Conservation (phyloP, 2,113 vertebrate genomes). For the Mus musculus region GRCm39 chr4:76444001-76444500, state of each 20-base stretch:
- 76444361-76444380: not conserved
- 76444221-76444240: constrained; percentile 76
- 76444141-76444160: constrained; percentile 80
- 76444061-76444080: constrained; percentile 5
- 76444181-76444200: constrained; percentile 79
- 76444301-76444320: constrained; percentile 48
- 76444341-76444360: constrained; percentile 38
- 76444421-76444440: not conserved
- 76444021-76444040: not conserved
- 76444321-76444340: not conserved
- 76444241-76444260: constrained; percentile 58
- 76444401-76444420: not conserved
- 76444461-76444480: not conserved
- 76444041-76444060: constrained; percentile 49
- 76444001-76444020: not conserved
- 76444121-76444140: constrained; percentile 74
- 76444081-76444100: constrained; percentile 63
- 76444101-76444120: constrained; percentile 67
- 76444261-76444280: constrained; percentile 71
- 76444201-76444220: constrained; percentile 82
- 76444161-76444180: constrained; percentile 69
- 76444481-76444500: not conserved
- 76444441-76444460: not conserved
- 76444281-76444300: constrained; percentile 62
- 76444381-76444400: not conserved